Conservation (phyloP, 2,113 vertebrate genomes). For the Capreolus pygargus region DNA sequence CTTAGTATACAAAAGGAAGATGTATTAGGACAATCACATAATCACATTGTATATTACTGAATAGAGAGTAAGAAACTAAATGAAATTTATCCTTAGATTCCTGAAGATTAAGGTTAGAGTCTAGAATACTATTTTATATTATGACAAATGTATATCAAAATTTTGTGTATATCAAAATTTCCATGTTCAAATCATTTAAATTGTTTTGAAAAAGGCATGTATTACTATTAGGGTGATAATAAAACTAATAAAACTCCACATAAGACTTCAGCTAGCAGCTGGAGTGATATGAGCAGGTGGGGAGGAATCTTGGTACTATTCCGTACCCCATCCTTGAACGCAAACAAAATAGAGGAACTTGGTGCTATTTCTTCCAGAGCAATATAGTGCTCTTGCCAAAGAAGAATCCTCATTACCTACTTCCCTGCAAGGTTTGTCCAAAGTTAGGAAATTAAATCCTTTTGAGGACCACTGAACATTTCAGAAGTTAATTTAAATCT, state of each 20-base stretch:
- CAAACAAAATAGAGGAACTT: not conserved
- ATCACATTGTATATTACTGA: not conserved
- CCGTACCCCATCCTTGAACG: not conserved
- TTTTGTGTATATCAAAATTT: not conserved
- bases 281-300: not conserved
- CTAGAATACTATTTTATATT: not conserved
- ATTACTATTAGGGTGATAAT: not conserved
- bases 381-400: not conserved
- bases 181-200: not conserved
- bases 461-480: not conserved
- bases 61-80: not conserved
- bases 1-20: not conserved
- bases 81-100: not conserved
- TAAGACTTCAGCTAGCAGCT: not conserved
- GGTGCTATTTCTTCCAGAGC: not conserved
- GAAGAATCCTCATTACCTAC: not conserved
- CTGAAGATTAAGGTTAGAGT: not conserved
- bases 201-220: not conserved
- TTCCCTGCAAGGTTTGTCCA: not conserved
- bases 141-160: not conserved
- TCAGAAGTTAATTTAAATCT: constrained; percentile 4
- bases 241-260: not conserved
- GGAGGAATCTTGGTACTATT: not conserved
- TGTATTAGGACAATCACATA: not conserved
- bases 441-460: not conserved